phyloP scores from a whole-genome alignment of 1,140 invertebrate genomes.

The Sinella curviseta region DNA sequence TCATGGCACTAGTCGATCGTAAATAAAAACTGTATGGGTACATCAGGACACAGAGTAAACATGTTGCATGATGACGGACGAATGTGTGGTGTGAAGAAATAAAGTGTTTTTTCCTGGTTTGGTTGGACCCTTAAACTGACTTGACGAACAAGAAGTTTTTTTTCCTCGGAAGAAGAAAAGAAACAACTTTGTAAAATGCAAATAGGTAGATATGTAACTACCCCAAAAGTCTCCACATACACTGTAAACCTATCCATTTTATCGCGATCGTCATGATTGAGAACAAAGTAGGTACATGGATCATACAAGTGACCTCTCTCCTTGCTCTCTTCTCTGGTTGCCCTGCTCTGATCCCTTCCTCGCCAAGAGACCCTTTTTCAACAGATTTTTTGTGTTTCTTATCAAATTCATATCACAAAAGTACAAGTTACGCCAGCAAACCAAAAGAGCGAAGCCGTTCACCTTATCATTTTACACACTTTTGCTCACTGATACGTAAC shows the following conservation, averaged over 20 bases:
- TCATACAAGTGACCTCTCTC: background rate
- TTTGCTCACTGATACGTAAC: constrained; percentile 14
- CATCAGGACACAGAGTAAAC: background rate
- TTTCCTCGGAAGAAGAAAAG: background rate
- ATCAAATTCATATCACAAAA: constrained; percentile 6
- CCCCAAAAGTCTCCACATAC: background rate
- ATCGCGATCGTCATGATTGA: background rate
- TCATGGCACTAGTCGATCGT: background rate
- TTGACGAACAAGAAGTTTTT: background rate
- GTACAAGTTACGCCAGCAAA: background rate
- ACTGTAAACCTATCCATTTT: background rate
- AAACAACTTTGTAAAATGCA: background rate
- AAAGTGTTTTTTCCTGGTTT: background rate
- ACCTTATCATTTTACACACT: constrained; percentile 11
- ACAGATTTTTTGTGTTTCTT: background rate
- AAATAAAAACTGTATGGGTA: background rate
- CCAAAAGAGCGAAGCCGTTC: background rate
- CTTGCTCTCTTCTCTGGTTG: background rate
- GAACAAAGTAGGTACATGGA: background rate
- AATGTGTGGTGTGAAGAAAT: background rate
- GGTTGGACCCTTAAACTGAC: background rate
- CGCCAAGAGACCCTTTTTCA: background rate
- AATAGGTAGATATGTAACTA: background rate
- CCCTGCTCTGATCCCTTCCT: background rate
- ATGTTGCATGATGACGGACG: background rate